Conservation (phyloP, 1,140 invertebrate genomes). For the Polypedilum vanderplanki region DNA sequence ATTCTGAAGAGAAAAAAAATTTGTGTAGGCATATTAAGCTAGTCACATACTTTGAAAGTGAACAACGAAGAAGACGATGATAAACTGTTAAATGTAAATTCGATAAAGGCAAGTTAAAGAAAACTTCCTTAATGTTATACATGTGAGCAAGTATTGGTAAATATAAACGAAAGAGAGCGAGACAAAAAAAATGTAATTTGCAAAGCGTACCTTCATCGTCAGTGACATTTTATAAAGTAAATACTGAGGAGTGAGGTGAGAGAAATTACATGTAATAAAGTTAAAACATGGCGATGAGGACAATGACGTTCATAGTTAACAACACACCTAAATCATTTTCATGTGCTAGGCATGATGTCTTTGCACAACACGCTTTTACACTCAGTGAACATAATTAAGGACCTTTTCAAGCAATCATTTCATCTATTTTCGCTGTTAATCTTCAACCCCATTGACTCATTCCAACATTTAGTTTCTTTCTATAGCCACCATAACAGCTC, state of each 20-base stretch:
- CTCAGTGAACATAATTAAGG: slow-evolving; percentile 26
- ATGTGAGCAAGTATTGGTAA: background rate
- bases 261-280: no score
- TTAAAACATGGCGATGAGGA: background rate
- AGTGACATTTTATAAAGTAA: background rate
- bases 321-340: slow-evolving; percentile 7
- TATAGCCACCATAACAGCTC: no score
- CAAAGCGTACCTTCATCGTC: background rate
- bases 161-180: background rate
- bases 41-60: no score
- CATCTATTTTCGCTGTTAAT: background rate
- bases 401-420: background rate
- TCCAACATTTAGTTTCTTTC: no score
- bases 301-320: background rate
- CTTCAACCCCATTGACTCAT: background rate
- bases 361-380: slow-evolving; percentile 24
- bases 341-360: slow-evolving; percentile 22
- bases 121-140: background rate
- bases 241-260: background rate
- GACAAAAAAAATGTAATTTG: background rate
- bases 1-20: no score
- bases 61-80: background rate
- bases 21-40: no score
- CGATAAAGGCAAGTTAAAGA: background rate
- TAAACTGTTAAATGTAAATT: slow-evolving; percentile 1